Evolutionary conservation across 2,113 vertebrate species (phyloP).

Genomic region (Anguilla rostrata): DNA sequence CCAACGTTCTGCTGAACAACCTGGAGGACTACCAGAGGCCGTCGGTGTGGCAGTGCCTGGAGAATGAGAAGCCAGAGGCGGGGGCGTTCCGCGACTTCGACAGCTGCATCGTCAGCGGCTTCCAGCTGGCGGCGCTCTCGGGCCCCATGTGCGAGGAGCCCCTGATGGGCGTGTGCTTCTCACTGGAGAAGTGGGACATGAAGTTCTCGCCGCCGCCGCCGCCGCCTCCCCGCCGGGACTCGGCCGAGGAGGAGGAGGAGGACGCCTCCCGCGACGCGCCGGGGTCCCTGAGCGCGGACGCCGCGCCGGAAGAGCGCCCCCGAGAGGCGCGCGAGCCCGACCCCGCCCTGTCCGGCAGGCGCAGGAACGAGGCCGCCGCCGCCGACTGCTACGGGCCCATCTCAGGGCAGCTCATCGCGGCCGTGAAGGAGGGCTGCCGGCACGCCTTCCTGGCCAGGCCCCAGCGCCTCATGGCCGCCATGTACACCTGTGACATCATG

Average conservation of each 20-base stretch:
- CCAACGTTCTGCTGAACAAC: constrained; percentile 86
- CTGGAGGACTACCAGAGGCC: constrained; percentile 74
- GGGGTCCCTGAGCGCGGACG: background rate
- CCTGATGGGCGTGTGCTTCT: constrained; percentile 94
- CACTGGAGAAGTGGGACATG: constrained; percentile 86
- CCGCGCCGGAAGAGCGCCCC: background rate
- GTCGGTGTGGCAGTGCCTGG: constrained; percentile 84
- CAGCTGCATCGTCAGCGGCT: constrained; percentile 91
- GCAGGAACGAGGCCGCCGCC: constrained; percentile 45
- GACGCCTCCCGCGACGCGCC: constrained; percentile 11
- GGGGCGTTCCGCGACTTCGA: constrained; percentile 78
- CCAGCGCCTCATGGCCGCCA: constrained; percentile 90
- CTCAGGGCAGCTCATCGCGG: constrained; percentile 92
- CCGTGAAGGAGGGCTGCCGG: constrained; percentile 92
- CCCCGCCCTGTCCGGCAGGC: background rate
- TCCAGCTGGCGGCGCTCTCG: constrained; percentile 87
- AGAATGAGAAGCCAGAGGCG: constrained; percentile 40
- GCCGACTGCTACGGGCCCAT: constrained; percentile 87
- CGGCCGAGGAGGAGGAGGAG: constrained; percentile 15
- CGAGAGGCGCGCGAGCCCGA: background rate
- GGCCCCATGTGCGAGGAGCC: constrained; percentile 98
- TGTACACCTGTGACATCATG: constrained; percentile 98
- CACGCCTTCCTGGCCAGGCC: constrained; percentile 85
- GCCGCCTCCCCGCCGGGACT: constrained; percentile 45
- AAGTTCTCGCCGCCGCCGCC: constrained; percentile 45